Base-by-base conservation (phyloP, 2,888 invertebrate species). In the Tetheella fluctuosa region DNA sequence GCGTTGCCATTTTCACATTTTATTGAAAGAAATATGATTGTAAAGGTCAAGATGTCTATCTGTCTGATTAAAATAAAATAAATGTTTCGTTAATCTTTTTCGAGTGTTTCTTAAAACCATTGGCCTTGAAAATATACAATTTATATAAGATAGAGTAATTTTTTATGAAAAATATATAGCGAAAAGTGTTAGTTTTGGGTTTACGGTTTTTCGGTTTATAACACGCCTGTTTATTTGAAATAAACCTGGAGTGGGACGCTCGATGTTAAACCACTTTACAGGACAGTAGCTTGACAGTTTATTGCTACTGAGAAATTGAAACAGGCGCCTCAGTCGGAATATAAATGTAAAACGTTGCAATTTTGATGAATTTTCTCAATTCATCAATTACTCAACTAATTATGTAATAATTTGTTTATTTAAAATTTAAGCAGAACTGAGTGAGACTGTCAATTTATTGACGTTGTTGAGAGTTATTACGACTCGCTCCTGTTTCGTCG, bases 291-390 rank as follows among this genome's bases (percentile, higher is more conserved):
- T 70, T 70, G 64, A 62, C 67, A 66, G 64, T 73, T 76, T 72
- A 74, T 74, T 67, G 65, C 67, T 68, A 65, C 69, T 65, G n/a
- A 60, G 70, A 73, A 76, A 73, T 77, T 70, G 69, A 64, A 61
- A 53, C 34, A 54, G 54, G 58, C 57, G 55, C 64, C 70, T 59
- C 63, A 58, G 54, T 58, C 25, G 56, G 73, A 69, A 73, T 75
- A 67, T 61, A 64, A 76, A 74, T 65, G 59, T 55, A 60, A 62
- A 30, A 58, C 25, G 23, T 54, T 56, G 52, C 59, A 58, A 65
- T 67, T 63, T 60, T 73, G 59, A 64, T 59, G 59, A 54, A 54
- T 53, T 57, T 60, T 60, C 6, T 25, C 56, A 13, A 54, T 48
- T 59, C 13, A 25, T 57, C 63, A 63, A 54, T 42, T 17, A 17